Evolutionary conservation across 2,113 vertebrate species (phyloP).

Genomic region (Cranoglanis bouderius): DNA sequence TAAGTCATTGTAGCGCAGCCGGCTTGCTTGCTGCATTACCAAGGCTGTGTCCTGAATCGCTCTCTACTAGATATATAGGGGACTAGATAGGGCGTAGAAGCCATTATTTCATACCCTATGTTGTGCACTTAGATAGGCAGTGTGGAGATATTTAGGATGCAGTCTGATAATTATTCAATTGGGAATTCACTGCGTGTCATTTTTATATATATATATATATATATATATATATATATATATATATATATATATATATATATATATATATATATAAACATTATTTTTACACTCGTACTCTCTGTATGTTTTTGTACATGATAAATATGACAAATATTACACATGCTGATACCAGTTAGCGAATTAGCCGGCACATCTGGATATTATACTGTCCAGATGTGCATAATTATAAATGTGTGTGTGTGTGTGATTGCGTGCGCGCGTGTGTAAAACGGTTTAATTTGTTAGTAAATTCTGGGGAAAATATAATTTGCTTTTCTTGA

Average conservation of each 20-base stretch:
- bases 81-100: neutral
- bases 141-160: neutral
- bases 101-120: too few relatives aligned
- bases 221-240: neutral
- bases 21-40: constrained; percentile 6
- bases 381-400: constrained; percentile 10
- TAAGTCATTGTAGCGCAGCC: neutral
- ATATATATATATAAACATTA: neutral
- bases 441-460: neutral
- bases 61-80: neutral
- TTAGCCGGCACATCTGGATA: neutral
- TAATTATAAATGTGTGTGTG: neutral
- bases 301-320: neutral
- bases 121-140: neutral
- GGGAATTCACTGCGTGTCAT: neutral
- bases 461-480: neutral
- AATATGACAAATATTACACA: neutral
- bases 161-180: neutral
- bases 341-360: neutral
- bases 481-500: neutral
- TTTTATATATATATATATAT: neutral
- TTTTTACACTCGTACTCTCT: neutral
- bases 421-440: neutral
- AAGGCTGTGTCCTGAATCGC: neutral
- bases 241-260: neutral